Base-by-base conservation (phyloP, 2,797 vertebrate genomes). In the Pseudomugil tenellus region DNA sequence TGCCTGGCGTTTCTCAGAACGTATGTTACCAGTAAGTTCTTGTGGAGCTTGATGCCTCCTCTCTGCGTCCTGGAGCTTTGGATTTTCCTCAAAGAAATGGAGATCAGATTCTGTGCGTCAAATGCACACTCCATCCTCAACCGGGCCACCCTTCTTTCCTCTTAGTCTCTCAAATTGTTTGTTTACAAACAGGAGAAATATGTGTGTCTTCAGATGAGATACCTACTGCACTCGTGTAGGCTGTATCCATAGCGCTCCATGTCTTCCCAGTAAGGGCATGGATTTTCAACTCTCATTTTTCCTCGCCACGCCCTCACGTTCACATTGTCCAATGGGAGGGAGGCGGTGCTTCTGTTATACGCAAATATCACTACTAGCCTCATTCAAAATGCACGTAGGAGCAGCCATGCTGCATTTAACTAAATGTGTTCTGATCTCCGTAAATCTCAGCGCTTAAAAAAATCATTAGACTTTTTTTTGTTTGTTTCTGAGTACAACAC, bases 21-120 rank as follows among this genome's bases (percentile, higher is more conserved):
- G 91, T 96, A 98, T 81, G 96, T 97, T 81, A 98, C 96, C 91
- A 98, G 94, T 65, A 98, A 96, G 93, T 97, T 97, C 94, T 97
- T 97, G 94, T 98, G 96, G 84, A 98, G 96, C 94, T 96, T 97
- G 92, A 98, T 95, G 86, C 96, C 96, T 82, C 96, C 96, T 93
- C 96, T 92, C 94, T 97, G 96, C 83, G 95, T 96, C 91, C 96
- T 95, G 86, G 96, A 97, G 93, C 93, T 96, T 92, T 97, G 96
- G 92, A 98, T 97, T 94, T 97, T 97, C 91, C 96, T 94, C 92
- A 98, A 94, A 89, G 96, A 98, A 91, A 98, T 95, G 92, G 95
- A 96, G 93, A 97, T 97, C 75, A 98, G 94, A 86, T 94, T 96
- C 94, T 98, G 96, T 90, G 96, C 96, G 91, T 98, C 96, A 92